Percentiles rank a stretch among this genome's conserved stretches.
These are phyloP conservation scores for Orchesella cincta DNA, from an alignment of 1,140 invertebrate species.

Conservation along the genomic window DNA sequence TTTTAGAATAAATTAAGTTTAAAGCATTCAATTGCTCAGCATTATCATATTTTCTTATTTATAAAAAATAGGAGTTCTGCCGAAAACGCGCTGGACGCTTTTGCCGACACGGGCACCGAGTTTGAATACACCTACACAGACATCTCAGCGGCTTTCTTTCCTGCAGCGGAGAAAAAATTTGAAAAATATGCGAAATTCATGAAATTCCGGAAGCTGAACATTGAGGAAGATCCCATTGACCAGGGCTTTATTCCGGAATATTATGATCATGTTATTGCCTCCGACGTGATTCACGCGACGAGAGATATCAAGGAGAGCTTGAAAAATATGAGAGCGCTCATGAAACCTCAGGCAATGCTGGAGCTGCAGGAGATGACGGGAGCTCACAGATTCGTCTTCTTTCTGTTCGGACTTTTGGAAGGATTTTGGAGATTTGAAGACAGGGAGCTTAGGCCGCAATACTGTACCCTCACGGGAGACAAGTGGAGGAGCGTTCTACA, in stretches of 20 bases:
- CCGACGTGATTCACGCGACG: slow-evolving; percentile 41
- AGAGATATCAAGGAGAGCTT: slow-evolving; percentile 15
- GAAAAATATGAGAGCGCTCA: slow-evolving; percentile 14
- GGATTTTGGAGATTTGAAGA: slow-evolving; percentile 44
- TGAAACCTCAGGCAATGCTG: slow-evolving; percentile 22
- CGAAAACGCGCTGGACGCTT: neutral
- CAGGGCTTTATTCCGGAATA: slow-evolving; percentile 39
- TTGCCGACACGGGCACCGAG: slow-evolving; percentile 4
- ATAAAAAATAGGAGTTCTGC: no score
- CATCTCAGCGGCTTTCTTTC: slow-evolving; percentile 32
- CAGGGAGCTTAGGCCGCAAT: neutral
- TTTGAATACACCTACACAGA: slow-evolving; percentile 42
- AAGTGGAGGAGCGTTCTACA: slow-evolving; percentile 14
- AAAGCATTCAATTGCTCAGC: no score
- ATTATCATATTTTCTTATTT: no score
- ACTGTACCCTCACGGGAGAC: neutral
- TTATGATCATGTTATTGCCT: slow-evolving; percentile 28
- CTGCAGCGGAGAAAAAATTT: slow-evolving; percentile 16
- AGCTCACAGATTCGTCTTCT: neutral
- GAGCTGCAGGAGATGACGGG: slow-evolving; percentile 15
- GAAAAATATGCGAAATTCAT: neutral
- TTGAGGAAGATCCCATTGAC: slow-evolving; percentile 39
- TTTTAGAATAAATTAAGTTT: no score
- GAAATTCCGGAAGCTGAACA: slow-evolving; percentile 33
- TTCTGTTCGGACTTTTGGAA: slow-evolving; percentile 40